Base-by-base conservation (phyloP, 2,888 invertebrate species). In the Brachyptera putata region DNA sequence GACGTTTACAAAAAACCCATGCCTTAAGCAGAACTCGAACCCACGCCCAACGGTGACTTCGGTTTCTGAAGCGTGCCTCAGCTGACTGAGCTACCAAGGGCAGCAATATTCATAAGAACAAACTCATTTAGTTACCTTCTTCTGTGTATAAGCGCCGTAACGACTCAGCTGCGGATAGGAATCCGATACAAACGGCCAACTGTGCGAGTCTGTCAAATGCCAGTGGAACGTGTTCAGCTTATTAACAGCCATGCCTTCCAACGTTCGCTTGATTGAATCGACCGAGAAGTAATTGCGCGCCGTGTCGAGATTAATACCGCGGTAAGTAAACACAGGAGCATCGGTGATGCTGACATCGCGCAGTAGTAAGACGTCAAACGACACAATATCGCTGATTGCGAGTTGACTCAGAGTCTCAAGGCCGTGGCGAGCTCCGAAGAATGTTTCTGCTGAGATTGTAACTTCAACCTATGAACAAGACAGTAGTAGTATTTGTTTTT, bases 151-250 rank as follows among this genome's bases (percentile, higher is more conserved):
- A 3, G 95, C 89, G 1, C 97, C 96, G 16, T 85, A 80, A 66
- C 82, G 83, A 2, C 85, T 78, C 11, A 93, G 73, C 48, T 87
- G 78, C 0, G 91, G 91, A 64, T 81, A 81, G n/a, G 83, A 82
- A 68, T 80, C 81, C 0, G 89, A 84, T 60, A 87, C 86, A 69
- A 92, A 87, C 0, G 97, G 96, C 72, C 96, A 97, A 67, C 95
- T 95, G 65, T 95, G 95, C 16, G 91, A 89, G 75, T 97, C 97
- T 0, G 91, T 91, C 57, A 93, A 89, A 69, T 93, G 91, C 95
- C 95, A 96, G 71, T 97, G 96, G 77, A 97, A 89, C 0, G 91
- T 89, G 72, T 96, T 97, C 68, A 96, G 71, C 73, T 96, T 97
- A 25, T 90, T 89, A 71, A 87, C 84, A 0, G 89, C 86, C 94